phyloP scores from a whole-genome alignment of 2,797 vertebrate species.

The Calcarius lapponicus region DNA sequence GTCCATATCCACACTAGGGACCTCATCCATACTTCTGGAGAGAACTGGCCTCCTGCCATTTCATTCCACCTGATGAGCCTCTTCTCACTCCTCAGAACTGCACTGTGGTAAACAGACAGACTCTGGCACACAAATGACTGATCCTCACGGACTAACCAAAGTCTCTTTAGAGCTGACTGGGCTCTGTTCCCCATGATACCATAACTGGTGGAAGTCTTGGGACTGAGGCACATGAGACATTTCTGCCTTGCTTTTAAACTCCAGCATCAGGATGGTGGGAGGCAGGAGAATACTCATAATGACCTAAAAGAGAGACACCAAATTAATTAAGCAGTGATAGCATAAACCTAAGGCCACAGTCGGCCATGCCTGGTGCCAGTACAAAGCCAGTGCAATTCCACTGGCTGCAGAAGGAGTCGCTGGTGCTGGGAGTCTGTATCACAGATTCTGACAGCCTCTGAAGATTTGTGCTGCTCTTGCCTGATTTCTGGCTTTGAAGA shows the following conservation, averaged over 20 bases:
- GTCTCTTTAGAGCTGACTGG: constrained; percentile 51
- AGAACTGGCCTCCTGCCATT: not conserved
- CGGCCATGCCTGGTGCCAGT: not conserved
- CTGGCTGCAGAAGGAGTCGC: not conserved
- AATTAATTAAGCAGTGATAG: not conserved
- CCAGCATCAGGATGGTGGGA: constrained; percentile 89
- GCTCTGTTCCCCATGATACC: constrained; percentile 69
- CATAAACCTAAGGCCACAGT: not conserved
- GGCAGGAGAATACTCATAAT: constrained; percentile 92
- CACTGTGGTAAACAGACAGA: not conserved
- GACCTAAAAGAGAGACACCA: constrained; percentile 78
- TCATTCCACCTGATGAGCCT: not conserved
- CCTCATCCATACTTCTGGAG: not conserved
- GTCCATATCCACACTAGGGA: not conserved
- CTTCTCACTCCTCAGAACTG: not conserved
- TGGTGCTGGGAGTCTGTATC: not conserved
- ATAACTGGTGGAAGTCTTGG: constrained; percentile 87
- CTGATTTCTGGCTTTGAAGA: not conserved
- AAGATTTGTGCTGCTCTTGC: not conserved
- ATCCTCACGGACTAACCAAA: constrained; percentile 64
- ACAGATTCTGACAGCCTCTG: not conserved
- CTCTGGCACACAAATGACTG: not conserved
- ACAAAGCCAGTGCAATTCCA: not conserved
- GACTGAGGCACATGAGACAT: constrained; percentile 97
- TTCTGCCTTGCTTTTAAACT: constrained; percentile 97